Evolutionary conservation across 2,888 invertebrate species (phyloP).

Genomic region (Cephus pulcher): DNA sequence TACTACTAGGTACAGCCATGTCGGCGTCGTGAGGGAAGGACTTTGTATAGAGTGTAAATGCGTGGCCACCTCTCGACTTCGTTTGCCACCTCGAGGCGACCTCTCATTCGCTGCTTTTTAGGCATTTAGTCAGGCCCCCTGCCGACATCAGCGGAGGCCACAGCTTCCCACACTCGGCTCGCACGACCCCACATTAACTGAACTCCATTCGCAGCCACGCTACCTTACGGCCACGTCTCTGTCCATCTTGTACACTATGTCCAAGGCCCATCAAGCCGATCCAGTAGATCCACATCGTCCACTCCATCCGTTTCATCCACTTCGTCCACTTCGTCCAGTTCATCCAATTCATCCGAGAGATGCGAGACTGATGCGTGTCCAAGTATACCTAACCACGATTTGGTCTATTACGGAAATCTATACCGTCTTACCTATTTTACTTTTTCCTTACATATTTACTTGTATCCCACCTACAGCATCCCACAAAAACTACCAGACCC

Average conservation of each 20-base stretch:
- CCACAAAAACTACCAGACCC: background rate
- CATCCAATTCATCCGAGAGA: background rate
- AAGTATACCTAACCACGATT: background rate
- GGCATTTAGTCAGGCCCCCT: slow-evolving; percentile 7
- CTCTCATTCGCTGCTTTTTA: slow-evolving; percentile 2
- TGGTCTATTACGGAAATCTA: background rate
- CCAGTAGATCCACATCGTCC: background rate
- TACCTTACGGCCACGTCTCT: background rate
- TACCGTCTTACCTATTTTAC: background rate
- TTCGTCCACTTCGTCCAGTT: too few relatives aligned
- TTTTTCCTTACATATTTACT: background rate
- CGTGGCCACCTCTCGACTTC: background rate
- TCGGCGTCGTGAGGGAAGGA: background rate
- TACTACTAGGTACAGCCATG: background rate
- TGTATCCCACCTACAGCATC: background rate
- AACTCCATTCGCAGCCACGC: slow-evolving; percentile 23
- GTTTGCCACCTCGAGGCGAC: slow-evolving; percentile 2
- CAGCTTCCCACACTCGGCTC: slow-evolving; percentile 40
- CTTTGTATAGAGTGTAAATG: background rate
- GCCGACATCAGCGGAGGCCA: slow-evolving; percentile 8
- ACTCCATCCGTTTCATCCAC: background rate
- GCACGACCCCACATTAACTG: slow-evolving; percentile 36
- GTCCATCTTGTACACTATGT: background rate
- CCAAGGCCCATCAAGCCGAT: background rate
- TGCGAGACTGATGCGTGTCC: background rate